Conservation (phyloP, 2,797 vertebrate genomes). For the Amniataba percoides region DNA sequence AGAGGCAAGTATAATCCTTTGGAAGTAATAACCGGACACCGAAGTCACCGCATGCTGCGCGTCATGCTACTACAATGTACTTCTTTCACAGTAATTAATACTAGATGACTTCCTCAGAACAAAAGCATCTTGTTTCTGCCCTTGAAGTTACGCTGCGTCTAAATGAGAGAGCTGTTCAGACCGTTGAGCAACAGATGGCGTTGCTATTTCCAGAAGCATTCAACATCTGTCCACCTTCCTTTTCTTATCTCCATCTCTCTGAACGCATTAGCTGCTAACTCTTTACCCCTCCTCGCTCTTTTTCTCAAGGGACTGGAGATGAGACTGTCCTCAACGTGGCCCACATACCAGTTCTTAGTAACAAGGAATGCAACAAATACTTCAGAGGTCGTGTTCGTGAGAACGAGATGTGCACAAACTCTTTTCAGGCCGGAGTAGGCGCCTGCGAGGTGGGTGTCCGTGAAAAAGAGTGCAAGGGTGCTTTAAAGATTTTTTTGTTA, state of each 20-base stretch:
- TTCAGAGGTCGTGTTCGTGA: slow-evolving; percentile 90
- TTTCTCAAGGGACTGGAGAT: slow-evolving; percentile 86
- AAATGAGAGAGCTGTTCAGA: slow-evolving; percentile 45
- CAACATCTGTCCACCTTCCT: slow-evolving; percentile 56
- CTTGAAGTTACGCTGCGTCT: slow-evolving; percentile 51
- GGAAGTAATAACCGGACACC: neutral
- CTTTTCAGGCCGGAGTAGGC: slow-evolving; percentile 86
- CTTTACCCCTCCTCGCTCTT: slow-evolving; percentile 11
- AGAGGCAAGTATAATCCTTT: slow-evolving; percentile 84
- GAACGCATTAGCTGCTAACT: slow-evolving; percentile 29
- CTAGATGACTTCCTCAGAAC: slow-evolving; percentile 24
- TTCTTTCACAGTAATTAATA: slow-evolving; percentile 24
- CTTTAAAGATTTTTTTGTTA: neutral
- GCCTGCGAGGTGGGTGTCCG: slow-evolving; percentile 92
- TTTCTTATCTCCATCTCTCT: slow-evolving; percentile 16
- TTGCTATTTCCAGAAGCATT: slow-evolving; percentile 56
- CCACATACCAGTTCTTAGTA: slow-evolving; percentile 87
- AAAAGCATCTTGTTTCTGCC: slow-evolving; percentile 50
- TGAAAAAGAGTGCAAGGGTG: neutral
- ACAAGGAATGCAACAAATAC: slow-evolving; percentile 88
- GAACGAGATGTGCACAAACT: slow-evolving; percentile 92
- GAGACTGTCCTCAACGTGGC: slow-evolving; percentile 90
- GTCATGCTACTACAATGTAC: slow-evolving; percentile 19
- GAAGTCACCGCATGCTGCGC: neutral
- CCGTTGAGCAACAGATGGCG: slow-evolving; percentile 58